Base-by-base conservation (phyloP, 64 coral and sea anemone species). In the Stylophora pistillata region DNA sequence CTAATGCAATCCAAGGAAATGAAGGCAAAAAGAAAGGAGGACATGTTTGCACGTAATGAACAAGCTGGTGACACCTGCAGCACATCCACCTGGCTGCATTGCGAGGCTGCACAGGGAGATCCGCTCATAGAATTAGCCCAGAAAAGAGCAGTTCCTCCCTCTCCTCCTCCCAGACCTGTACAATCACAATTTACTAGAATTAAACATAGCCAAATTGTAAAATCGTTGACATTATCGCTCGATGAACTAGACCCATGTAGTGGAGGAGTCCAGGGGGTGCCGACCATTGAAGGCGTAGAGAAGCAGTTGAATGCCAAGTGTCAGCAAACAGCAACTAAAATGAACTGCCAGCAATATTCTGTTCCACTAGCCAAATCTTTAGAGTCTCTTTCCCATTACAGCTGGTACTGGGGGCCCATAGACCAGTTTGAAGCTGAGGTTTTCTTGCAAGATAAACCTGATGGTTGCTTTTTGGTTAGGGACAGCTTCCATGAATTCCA, bases 351-450 rank as follows among this genome's bases (percentile, higher is more conserved):
- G 61, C 9, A 64, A 17, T 64, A 23, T 9, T 21, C 17, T 3
- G 1, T 64, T 47, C 37, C 61, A 64, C 16, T 64, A 7, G 20
- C 17, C 9, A 64, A 23, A 16, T 64, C 61, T 10, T 23, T 94
- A 65, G 86, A 94, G 75, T 87, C 88, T 10, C 86, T 98, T 30
- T 91, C 91, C 2, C 61, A 85, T 12, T 83, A 62, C 57, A 61
- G 85, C 20, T 98, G 95, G 95, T 98, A 98, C 32, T 98, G 95
- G 95, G 95, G 95, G 1, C 95, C 95, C 25, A 34, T 98, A 10
- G 74, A 58, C 29, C 72, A 88, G 17, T 77, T 70, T 17, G 91
- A 88, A 20, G 92, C 95, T 30, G 84, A 94, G 23, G 32, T 83
- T 32, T 55, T 56, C 25, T 64, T 98, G 9, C 17, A 53, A 54